Base-by-base conservation (phyloP, 2,888 invertebrate genomes). In the Embidobia sp. region DNA sequence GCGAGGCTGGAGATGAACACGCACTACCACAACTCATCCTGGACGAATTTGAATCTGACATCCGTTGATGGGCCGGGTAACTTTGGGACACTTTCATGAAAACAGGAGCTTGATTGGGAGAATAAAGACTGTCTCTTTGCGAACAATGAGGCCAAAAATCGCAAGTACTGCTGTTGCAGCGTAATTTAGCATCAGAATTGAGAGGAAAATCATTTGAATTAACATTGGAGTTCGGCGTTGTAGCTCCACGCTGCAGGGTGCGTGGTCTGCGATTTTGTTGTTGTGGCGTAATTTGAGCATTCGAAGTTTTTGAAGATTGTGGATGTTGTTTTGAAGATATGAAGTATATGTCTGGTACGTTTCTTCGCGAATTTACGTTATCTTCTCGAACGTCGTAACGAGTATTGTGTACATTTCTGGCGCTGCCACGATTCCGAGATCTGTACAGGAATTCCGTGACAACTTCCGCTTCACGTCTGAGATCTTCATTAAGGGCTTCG, bases 141-240 rank as follows among this genome's bases (percentile, higher is more conserved):
- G 90, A 90, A 80, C 92, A 91, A 64, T 91, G 91, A 10, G 93
- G 93, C 93, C 93, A 93, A 87, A 92, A 93, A 81, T 93, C 92
- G 83, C 93, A 93, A 7, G 91, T 91, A 74, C 90, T 91, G 49
- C 91, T 90, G 81, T 90, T 91, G 84, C 92, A 92, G 27, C 90
- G 89, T 53, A 88, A 83, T 48, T 86, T 88, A 6, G 87, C 81
- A 49, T 88, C 89, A 6, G 87, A 83, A 42, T 86, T 85, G 11
- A 82, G 51, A 22, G 79, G 80, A 67, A 84, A 85, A 51, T 83
- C 85, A 48, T 83, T 85, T 2, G 83, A 76, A 0, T 83, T 53
- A 1, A 81, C 57, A 46, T 81, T 84, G 64, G 84, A 80, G 46
- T 89, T 85, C 0, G 91, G 91, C 22, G 91, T 91, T 1, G 91